Base-by-base conservation (phyloP, 1,140 invertebrate species). In the Lasioglossum baleicum region DNA sequence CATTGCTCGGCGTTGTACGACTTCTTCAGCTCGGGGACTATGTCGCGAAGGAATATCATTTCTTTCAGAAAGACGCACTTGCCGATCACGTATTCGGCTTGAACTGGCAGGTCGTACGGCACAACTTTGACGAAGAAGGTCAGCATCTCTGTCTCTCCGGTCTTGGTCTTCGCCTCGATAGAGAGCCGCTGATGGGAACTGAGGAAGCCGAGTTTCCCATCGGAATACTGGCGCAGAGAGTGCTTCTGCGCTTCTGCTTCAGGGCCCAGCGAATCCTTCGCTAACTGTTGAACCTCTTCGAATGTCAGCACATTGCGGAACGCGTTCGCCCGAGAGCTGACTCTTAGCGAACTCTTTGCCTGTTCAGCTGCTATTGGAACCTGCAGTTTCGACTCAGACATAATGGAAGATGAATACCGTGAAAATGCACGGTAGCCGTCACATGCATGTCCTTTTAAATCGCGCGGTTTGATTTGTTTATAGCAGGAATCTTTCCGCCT, bases 51-150 rank as follows among this genome's bases (percentile, higher is more conserved):
- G n/a, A 94, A 91, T 0, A 76, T 80, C 11, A 90, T 89, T 84
- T 95, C 94, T 66, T 94, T 92, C 44, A 92, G 68, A 77, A 95
- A 95, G 0, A 93, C 92, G 0, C 93, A 91, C 68, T 92, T 93
- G 15, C 93, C 88, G 53, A 91, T 88, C 6, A 95, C 75, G 63
- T 94, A 94, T 13, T 92, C 87, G 65, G 91, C 92, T 68, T 91
- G 90, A 0, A 76, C 81, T 0, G 85, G 89, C 65, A 93, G 82
- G 17, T 91, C 89, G 17, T 87, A 84, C 0, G 94, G 94, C 0
- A 94, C 81, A 0, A 88, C 79, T 81, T 95, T 95, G 2, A 93
- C 86, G 65, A 95, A 95, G 75, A 94, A 94, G 0, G 84, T 84
- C 2, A 89, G 17, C 42, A 20, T 81, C 81, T 82, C 61, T 69